Evolutionary conservation across 2,888 invertebrate genomes (phyloP).

Genomic region (Sialis fuliginosa): DNA sequence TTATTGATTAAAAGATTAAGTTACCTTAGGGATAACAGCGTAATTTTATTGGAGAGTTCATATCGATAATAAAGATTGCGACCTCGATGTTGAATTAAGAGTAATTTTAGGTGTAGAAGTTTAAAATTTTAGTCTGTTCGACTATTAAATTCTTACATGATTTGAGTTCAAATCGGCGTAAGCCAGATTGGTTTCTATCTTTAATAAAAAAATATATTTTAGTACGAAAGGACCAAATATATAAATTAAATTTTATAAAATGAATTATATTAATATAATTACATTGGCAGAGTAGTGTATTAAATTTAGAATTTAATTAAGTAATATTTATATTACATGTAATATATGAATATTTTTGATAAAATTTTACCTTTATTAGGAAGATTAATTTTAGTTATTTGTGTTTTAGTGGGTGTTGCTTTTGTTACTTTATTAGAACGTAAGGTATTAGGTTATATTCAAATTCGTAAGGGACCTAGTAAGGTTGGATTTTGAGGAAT

Average conservation of each 20-base stretch:
- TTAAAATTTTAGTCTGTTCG: conserved; percentile 61
- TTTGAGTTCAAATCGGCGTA: conserved; percentile 75
- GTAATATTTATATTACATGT: conserved; percentile 33
- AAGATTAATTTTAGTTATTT: conserved; percentile 34
- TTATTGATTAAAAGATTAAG: conserved; percentile 12
- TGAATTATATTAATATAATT: conserved; percentile 19
- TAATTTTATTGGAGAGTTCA: conserved; percentile 58
- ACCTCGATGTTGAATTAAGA: conserved; percentile 83
- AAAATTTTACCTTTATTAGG: conserved; percentile 25
- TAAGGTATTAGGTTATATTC: conserved; percentile 51
- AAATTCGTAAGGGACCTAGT: conserved; percentile 58
- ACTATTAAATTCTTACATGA: conserved; percentile 72
- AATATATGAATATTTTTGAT: conserved; percentile 33
- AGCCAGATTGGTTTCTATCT: conserved; percentile 79
- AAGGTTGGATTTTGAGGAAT: conserved; percentile 44
- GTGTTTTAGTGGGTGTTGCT: conserved; percentile 43
- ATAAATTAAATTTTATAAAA: conserved; percentile 31
- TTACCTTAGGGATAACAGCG: conserved; percentile 37
- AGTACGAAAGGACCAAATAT: conserved; percentile 66
- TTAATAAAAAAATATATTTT: conserved; percentile 37
- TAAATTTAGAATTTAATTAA: conserved; percentile 53
- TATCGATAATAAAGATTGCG: conserved; percentile 58
- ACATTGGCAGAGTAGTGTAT: conserved; percentile 51
- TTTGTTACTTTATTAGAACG: conserved; percentile 59
- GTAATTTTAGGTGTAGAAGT: conserved; percentile 45